Percentiles rank a stretch among this genome's conserved stretches.
Evolutionary conservation across 2,113 vertebrate genomes (phyloP).

Genomic region (Euleptes europaea): DNA sequence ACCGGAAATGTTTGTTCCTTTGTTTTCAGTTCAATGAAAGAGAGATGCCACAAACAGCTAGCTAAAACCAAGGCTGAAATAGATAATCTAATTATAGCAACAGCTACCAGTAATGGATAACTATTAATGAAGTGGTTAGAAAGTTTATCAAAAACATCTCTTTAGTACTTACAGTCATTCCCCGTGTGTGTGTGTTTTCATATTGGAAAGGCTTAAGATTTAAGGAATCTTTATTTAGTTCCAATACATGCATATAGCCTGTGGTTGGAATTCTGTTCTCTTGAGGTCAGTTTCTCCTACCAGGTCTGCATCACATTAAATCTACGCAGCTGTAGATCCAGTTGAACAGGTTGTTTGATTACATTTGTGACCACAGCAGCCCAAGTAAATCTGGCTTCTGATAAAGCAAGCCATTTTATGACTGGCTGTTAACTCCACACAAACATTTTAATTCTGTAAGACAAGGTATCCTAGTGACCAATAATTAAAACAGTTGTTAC

Average conservation of each 20-base stretch:
- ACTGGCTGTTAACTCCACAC: background rate
- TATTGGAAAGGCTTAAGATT: background rate
- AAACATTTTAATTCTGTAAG: background rate
- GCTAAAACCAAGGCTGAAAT: too few relatives aligned
- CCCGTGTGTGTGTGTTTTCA: background rate
- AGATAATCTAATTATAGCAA: background rate
- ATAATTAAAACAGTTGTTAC: too few relatives aligned
- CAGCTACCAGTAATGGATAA: background rate
- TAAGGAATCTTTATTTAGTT: background rate
- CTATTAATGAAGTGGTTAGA: background rate
- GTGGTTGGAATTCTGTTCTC: background rate
- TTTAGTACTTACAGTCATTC: background rate
- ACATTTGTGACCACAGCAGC: background rate
- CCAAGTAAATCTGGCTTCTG: slow-evolving; percentile 15
- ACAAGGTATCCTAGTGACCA: too few relatives aligned
- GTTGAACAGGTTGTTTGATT: slow-evolving; percentile 38
- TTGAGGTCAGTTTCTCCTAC: background rate
- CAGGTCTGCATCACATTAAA: slow-evolving; percentile 14
- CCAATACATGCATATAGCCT: background rate
- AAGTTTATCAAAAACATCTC: background rate
- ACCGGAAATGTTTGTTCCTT: too few relatives aligned
- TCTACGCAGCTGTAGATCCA: slow-evolving; percentile 52
- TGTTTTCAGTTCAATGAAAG: too few relatives aligned
- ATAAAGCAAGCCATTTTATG: background rate
- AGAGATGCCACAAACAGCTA: too few relatives aligned